These are phyloP conservation scores for Spheniscus mendiculus DNA, from an alignment of 2,113 vertebrate species.

Conservation along the genomic window DNA sequence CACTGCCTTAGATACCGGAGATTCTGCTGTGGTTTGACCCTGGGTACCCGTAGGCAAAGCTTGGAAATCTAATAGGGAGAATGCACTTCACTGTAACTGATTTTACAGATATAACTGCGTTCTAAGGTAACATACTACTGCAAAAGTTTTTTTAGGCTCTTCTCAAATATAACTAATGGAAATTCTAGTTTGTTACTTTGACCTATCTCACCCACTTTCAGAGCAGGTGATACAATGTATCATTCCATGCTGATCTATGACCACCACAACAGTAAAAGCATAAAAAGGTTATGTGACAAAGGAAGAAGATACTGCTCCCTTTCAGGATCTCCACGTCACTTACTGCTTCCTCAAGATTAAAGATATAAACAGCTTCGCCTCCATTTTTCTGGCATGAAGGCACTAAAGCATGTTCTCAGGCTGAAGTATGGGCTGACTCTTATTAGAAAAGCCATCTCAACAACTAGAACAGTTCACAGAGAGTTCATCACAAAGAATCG, in stretches of 20 bases:
- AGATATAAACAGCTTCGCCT: background rate
- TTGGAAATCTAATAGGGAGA: background rate
- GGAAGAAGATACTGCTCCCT: background rate
- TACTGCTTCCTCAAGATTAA: background rate
- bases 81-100: background rate
- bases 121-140: background rate
- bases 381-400: background rate
- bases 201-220: background rate
- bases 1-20: background rate
- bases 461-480: background rate
- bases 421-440: background rate
- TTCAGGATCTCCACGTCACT: background rate
- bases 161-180: background rate
- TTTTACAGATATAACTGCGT: background rate
- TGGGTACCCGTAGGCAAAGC: background rate
- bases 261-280: background rate
- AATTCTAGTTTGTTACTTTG: background rate
- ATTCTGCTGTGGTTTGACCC: background rate
- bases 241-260: accelerated
- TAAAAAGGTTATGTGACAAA: background rate
- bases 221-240: background rate
- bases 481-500: background rate
- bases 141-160: background rate
- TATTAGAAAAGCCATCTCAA: background rate
- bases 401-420: background rate